phyloP scores from a whole-genome alignment of 2,888 invertebrate genomes.

The Archips crataeganus region DNA sequence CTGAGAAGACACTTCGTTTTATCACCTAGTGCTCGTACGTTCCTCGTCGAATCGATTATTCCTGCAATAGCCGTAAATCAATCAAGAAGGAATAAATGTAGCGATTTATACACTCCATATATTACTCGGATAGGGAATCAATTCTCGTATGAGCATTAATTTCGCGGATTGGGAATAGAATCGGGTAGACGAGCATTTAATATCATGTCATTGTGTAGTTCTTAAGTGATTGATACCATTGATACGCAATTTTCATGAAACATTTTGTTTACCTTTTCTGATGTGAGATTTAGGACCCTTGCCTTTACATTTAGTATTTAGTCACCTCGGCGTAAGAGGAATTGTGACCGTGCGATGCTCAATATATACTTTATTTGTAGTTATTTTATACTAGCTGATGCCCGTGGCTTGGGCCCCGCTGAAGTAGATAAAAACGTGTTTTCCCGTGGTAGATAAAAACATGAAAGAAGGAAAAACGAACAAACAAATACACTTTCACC shows the following conservation, averaged over 20 bases:
- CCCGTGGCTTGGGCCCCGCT: too few relatives aligned
- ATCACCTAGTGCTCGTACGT: neutral
- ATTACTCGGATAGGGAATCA: conserved; percentile 6
- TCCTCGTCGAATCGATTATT: conserved; percentile 5
- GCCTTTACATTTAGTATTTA: too few relatives aligned
- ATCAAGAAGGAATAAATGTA: conserved; percentile 30
- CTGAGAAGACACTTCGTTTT: neutral
- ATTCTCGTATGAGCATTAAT: conserved; percentile 3
- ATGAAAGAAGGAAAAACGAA: too few relatives aligned
- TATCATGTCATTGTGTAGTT: neutral
- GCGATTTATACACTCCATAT: conserved; percentile 22
- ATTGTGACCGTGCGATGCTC: too few relatives aligned
- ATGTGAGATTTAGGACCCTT: too few relatives aligned
- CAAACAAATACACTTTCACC: too few relatives aligned
- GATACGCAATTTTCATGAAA: neutral
- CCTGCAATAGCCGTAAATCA: conserved; percentile 21
- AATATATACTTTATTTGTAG: too few relatives aligned
- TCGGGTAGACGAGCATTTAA: neutral
- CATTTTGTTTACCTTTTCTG: too few relatives aligned
- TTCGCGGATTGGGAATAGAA: neutral
- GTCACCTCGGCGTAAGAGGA: too few relatives aligned
- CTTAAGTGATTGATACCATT: neutral
- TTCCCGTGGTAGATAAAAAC: too few relatives aligned
- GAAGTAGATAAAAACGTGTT: too few relatives aligned
- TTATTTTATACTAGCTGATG: too few relatives aligned